A percentile compares a stretch with the other conserved stretches of the same genome.
These are phyloP conservation scores for Papilio elwesi DNA, from an alignment of 2,888 invertebrate species.

Conservation along the genomic window DNA sequence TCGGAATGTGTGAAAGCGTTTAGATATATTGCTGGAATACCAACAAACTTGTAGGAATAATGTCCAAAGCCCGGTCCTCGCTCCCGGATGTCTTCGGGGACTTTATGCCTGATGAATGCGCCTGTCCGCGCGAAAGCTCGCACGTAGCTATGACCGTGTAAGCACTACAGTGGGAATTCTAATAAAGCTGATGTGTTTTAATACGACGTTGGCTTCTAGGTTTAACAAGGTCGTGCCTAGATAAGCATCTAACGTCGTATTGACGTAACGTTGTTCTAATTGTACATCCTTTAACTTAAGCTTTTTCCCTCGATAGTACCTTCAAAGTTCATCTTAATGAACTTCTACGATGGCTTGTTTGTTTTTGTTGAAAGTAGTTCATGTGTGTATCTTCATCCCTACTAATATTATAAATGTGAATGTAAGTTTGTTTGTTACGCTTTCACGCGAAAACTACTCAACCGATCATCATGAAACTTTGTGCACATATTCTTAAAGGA, in stretches of 20 bases:
- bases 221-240: slow-evolving; percentile 25
- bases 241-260: slow-evolving; percentile 17
- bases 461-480: too few species aligned
- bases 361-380: too few species aligned
- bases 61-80: slow-evolving; percentile 42
- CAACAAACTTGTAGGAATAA: slow-evolving; percentile 39
- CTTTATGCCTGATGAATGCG: slow-evolving; percentile 51
- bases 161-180: slow-evolving; percentile 52
- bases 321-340: too few species aligned
- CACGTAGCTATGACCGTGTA: slow-evolving; percentile 51
- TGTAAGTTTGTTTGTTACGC: too few species aligned
- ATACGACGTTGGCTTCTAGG: slow-evolving; percentile 47
- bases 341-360: neutral
- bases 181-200: slow-evolving; percentile 55
- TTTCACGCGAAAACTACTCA: too few species aligned
- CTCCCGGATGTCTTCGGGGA: slow-evolving; percentile 62
- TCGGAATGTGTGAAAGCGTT: slow-evolving; percentile 27
- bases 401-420: too few species aligned
- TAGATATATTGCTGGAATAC: slow-evolving; percentile 36
- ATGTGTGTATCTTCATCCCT: too few species aligned
- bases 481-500: too few species aligned
- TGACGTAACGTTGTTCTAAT: neutral
- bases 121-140: slow-evolving; percentile 47
- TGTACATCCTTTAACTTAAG: neutral
- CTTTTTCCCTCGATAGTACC: neutral